Conservation (phyloP, 2,797 vertebrate genomes). For the Dipus sagitta region DNA sequence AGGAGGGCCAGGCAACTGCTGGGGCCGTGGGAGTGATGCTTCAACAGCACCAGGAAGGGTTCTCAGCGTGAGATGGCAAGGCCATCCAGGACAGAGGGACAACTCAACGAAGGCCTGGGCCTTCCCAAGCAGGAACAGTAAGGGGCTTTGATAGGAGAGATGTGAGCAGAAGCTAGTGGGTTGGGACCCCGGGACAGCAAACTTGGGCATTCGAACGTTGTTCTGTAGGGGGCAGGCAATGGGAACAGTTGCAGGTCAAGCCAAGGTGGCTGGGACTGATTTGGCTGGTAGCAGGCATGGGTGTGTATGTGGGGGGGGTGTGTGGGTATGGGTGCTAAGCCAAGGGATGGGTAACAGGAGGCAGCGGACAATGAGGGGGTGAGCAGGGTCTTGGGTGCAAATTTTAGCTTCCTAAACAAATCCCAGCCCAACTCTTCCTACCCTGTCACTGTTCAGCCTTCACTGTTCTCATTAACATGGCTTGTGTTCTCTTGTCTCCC, state of each 20-base stretch:
- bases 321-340: not conserved
- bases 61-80: not conserved
- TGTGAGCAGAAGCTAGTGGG: not conserved
- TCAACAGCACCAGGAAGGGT: not conserved
- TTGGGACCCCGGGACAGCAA: not conserved
- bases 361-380: not conserved
- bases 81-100: not conserved
- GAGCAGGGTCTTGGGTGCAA: not conserved
- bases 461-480: not conserved
- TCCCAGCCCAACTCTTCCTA: too few species aligned
- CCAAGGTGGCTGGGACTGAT: not conserved
- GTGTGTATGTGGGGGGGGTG: too few species aligned
- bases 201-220: not conserved
- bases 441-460: not conserved
- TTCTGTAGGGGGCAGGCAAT: not conserved
- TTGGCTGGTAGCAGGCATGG: not conserved
- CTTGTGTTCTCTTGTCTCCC: not conserved
- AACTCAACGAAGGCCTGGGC: not conserved
- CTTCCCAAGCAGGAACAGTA: not conserved
- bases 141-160: not conserved
- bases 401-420: not conserved
- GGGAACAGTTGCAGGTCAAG: not conserved
- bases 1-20: not conserved
- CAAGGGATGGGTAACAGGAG: not conserved
- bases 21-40: not conserved